Evolutionary conservation across 2,113 vertebrate genomes (phyloP).

Genomic region (Petaurus breviceps): DNA sequence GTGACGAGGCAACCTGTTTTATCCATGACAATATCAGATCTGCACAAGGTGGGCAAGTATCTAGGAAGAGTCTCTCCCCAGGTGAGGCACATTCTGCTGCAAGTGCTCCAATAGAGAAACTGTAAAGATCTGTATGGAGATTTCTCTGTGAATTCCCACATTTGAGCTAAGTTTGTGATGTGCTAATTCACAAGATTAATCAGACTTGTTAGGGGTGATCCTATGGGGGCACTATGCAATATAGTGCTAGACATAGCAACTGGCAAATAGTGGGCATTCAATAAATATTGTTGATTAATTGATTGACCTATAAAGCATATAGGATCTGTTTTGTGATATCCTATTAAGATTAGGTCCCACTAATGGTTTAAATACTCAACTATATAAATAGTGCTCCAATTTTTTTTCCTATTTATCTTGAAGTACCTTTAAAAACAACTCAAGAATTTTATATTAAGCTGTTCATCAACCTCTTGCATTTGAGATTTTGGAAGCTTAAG

Average conservation of each 20-base stretch:
- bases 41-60: background rate
- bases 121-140: background rate
- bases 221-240: background rate
- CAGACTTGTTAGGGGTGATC: background rate
- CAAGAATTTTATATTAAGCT: background rate
- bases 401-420: slow-evolving; percentile 23
- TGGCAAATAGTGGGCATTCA: background rate
- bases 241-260: background rate
- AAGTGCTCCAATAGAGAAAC: background rate
- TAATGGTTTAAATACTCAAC: background rate
- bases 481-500: background rate
- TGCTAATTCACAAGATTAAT: slow-evolving; percentile 5
- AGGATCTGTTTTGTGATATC: background rate
- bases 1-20: background rate
- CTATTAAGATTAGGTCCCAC: background rate
- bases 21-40: background rate
- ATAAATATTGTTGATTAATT: background rate
- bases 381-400: background rate
- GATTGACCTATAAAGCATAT: background rate
- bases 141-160: background rate
- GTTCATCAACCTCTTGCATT: background rate
- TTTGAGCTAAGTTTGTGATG: background rate
- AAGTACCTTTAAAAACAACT: background rate
- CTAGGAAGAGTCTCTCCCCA: background rate
- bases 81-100: background rate